Evolutionary conservation across 2,113 vertebrate species (phyloP), one percentile per base, ranked within the genome.

Genomic region (Toxotes chatareus): DNA sequence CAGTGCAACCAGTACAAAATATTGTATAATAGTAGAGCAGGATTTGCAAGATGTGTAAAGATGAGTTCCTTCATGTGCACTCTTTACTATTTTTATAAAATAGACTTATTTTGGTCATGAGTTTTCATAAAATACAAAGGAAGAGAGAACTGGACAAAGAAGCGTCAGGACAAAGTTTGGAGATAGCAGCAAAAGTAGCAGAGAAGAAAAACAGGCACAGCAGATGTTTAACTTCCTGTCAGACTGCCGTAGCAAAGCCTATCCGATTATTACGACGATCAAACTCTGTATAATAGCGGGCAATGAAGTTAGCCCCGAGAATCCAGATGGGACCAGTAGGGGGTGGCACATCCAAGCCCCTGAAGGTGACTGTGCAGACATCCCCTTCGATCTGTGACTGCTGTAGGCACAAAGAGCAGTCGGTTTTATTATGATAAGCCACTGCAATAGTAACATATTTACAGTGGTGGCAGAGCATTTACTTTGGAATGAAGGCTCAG

Each of bases 241-340:
- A 98, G 84, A 96, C 94, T 27, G 98, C 96, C 0, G 93, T 87
- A 72, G 98, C 98, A 55, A 99, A 99, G 56, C 98, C 98, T 46
- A 99, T 98, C 51, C 97, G 96, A 81, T 98, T 97, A 92, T 97
- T 97, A 49, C 76, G 93, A 3, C 98, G 96, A 86, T 99, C 98
- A 34, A 99, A 99, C 85, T 97, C 95, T 1, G 96, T 97, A 93
- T 99, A 99, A 93, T 98, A 99, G 80, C 97, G 96, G 4, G 97
- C 95, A 17, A 99, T 99, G 92, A 99, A 99, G 85, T 93, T 97
- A 90, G 98, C 97, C 0, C 98, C 98, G 83, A 99, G 92, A 83
- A 98, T 96, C 98, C 98, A 99, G 73, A 97, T 69, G 12, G 97
- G 98, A 2, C 98, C 98, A 0, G 94, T 90, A 0, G 98, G 98